Evolutionary conservation across 2,888 invertebrate genomes (phyloP), one percentile per base, ranked within the genome.

Genomic region (Eustalomyia histrio): DNA sequence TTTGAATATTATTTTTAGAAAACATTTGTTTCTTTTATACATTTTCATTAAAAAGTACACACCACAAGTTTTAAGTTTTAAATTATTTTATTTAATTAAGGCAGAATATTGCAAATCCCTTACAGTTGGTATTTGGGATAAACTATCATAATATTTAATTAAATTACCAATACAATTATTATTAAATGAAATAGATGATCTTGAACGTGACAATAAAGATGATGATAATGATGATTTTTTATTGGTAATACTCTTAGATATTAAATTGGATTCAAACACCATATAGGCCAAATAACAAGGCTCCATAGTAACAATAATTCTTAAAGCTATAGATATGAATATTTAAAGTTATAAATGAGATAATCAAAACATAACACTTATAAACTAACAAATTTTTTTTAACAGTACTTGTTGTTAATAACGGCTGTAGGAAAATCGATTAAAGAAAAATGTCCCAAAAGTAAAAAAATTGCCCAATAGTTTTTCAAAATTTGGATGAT

Each of bases 221-320:
- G n/a, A n/a, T n/a, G n/a, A n/a, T n/a, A n/a, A n/a, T 57, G 52
- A 39, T 58, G 24, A 47, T 2, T 4, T 47, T n/a, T 17, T 76
- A 17, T 4, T n/a, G 29, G 14, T 35, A 39, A n/a, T 52, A 29
- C 7, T 14, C 18, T 8, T 6, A 1, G 21, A 7, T 21, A 35
- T 17, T 39, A 53, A 24, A 55, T 60, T 57, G 6, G 84, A 72
- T 67, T 86, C 85, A 60, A 86, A 83, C 17, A 84, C 73, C 12
- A 87, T 81, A 71, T 85, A 85, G 64, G 87, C 85, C 84, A 88
- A 81, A 53, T 87, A 88, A 73, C 87, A 87, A 0, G 87, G 83
- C 57, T 87, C 87, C 84, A 88, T 16, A 0, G 83, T 83, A 9
- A 88, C 63, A 24, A 86, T 84, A 35, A 88, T 84, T 24, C 87